Conservation (phyloP, 2,888 invertebrate species). For the Caenorhabditis sinica region DNA sequence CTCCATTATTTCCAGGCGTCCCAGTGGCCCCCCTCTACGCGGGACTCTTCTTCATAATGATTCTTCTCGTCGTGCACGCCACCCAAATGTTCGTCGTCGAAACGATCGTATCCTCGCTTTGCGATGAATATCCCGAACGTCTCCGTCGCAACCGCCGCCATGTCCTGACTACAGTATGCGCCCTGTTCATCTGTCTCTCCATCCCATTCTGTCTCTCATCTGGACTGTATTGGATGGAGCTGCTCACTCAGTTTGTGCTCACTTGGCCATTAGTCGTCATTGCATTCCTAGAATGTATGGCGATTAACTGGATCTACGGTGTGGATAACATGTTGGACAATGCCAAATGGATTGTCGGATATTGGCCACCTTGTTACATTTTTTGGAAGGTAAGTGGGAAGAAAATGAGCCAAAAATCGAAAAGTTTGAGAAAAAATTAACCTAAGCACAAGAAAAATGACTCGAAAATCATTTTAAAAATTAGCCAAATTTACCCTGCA, state of each 20-base stretch:
- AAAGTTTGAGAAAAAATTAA: no score
- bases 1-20: constrained; percentile 84
- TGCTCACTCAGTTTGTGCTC: constrained; percentile 86
- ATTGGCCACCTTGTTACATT: constrained; percentile 85
- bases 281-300: constrained; percentile 86
- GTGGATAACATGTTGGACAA: constrained; percentile 85
- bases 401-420: no score
- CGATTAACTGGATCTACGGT: constrained; percentile 85
- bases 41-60: constrained; percentile 89
- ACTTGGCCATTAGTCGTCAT: constrained; percentile 86
- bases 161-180: constrained; percentile 78
- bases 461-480: no score
- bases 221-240: constrained; percentile 86
- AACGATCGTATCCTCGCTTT: constrained; percentile 86
- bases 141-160: constrained; percentile 82
- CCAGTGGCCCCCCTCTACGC: constrained; percentile 92
- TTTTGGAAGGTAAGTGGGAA: constrained; percentile 87
- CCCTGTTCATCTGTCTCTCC: constrained; percentile 79
- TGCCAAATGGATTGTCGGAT: constrained; percentile 87
- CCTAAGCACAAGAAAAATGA: no score
- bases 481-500: no score
- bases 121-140: constrained; percentile 85
- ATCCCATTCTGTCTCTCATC: constrained; percentile 82
- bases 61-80: constrained; percentile 81
- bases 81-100: constrained; percentile 83